Percentiles rank a stretch among this genome's conserved stretches.
Evolutionary conservation across 2,888 invertebrate genomes (phyloP).

Genomic region (Tetropium fuscum): DNA sequence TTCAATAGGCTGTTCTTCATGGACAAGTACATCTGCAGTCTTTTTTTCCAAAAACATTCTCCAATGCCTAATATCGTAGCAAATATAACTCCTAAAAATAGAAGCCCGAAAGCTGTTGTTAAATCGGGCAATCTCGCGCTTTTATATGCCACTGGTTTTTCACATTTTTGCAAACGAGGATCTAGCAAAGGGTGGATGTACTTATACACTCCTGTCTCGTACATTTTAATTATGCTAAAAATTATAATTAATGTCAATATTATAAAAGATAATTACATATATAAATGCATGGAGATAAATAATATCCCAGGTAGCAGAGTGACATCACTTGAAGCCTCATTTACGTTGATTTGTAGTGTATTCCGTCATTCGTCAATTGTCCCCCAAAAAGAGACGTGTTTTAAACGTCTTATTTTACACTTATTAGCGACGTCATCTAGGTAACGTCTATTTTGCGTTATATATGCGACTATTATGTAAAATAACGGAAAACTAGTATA

Average conservation of each 20-base stretch:
- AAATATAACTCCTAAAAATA: constrained; percentile 65
- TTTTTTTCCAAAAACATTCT: constrained; percentile 46
- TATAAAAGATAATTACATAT: too few species aligned
- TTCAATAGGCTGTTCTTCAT: constrained; percentile 20
- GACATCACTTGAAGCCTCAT: too few species aligned
- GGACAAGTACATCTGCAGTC: constrained; percentile 20
- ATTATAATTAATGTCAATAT: not conserved
- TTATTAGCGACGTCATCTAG: too few species aligned
- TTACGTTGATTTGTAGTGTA: too few species aligned
- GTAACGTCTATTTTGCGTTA: too few species aligned
- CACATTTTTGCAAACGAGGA: constrained; percentile 70
- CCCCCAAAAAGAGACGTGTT: too few species aligned
- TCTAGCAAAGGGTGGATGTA: constrained; percentile 55
- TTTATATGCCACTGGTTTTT: constrained; percentile 69
- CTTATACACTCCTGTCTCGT: constrained; percentile 43
- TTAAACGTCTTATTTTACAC: too few species aligned
- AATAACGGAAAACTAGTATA: too few species aligned
- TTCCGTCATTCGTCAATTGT: too few species aligned
- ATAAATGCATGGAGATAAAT: too few species aligned
- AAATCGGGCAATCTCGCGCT: constrained; percentile 73
- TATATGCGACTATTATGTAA: too few species aligned
- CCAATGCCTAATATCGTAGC: constrained; percentile 42
- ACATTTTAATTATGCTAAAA: constrained; percentile 59
- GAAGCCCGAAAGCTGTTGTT: constrained; percentile 68
- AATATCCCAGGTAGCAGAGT: too few species aligned